A percentile compares a stretch with the other conserved stretches of the same genome.
Conservation (phyloP, 2,888 invertebrate genomes). For the Marasmarcha lunaedactyla region DNA sequence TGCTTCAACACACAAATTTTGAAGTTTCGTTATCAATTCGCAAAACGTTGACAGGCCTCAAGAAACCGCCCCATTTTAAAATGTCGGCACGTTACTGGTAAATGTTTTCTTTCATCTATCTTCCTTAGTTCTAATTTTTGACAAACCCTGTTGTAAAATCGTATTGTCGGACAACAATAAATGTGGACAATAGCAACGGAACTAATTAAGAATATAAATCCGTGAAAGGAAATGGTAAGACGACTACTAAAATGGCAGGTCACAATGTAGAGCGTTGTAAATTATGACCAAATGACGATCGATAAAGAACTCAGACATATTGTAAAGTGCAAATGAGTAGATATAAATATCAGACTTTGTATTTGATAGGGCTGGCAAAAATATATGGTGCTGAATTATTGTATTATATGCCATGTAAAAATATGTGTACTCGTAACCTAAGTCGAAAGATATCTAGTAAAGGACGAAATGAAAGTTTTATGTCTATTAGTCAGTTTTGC, state of each 20-base stretch:
- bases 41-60: no score
- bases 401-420: no score
- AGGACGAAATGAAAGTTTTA: no score
- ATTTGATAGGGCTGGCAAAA: conserved; percentile 27
- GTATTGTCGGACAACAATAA: conserved; percentile 21
- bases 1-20: not conserved
- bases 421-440: no score
- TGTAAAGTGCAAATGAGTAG: conserved; percentile 37
- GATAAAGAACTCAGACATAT: conserved; percentile 30
- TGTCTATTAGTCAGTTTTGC: no score
- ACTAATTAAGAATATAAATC: conserved; percentile 37
- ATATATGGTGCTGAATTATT: no score
- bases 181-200: conserved; percentile 19
- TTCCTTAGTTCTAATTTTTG: not conserved
- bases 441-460: no score
- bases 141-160: conserved; percentile 10
- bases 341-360: conserved; percentile 38
- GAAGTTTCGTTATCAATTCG: not conserved
- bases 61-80: not conserved
- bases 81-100: not conserved
- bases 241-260: conserved; percentile 25
- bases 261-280: conserved; percentile 36
- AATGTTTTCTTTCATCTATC: not conserved
- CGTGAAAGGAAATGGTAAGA: conserved; percentile 19
- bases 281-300: conserved; percentile 24